Conservation (phyloP, 2,113 vertebrate species). For the Percina caprodes region DNA sequence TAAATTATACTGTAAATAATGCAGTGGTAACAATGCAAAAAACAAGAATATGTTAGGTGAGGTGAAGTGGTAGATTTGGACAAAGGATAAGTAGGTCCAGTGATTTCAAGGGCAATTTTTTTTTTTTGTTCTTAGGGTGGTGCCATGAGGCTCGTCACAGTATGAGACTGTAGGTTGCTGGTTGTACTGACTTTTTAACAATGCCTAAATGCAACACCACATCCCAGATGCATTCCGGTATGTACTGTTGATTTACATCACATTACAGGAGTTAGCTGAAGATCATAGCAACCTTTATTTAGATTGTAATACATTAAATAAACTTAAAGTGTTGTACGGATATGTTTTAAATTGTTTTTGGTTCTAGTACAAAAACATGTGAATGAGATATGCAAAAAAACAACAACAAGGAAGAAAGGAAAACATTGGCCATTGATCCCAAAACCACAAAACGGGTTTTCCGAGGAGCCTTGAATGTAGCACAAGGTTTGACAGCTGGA, state of each 20-base stretch:
- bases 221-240: background rate
- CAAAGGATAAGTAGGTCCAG: background rate
- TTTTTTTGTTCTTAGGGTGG: slow-evolving; percentile 1
- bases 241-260: too few species aligned
- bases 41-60: background rate
- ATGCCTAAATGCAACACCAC: background rate
- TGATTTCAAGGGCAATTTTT: background rate
- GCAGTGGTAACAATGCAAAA: background rate
- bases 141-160: background rate
- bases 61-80: background rate
- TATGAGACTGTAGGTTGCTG: background rate
- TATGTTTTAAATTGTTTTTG: background rate
- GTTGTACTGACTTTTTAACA: background rate
- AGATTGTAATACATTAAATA: background rate
- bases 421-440: background rate
- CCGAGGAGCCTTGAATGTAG: slow-evolving; percentile 54
- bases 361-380: background rate
- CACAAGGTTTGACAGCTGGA: slow-evolving; percentile 67
- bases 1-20: background rate
- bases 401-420: too few species aligned
- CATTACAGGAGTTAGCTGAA: background rate
- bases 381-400: background rate
- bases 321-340: background rate
- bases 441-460: background rate
- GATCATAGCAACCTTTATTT: background rate